Conservation (phyloP, 2,797 vertebrate species). For the Acipenser transmontanus region DNA sequence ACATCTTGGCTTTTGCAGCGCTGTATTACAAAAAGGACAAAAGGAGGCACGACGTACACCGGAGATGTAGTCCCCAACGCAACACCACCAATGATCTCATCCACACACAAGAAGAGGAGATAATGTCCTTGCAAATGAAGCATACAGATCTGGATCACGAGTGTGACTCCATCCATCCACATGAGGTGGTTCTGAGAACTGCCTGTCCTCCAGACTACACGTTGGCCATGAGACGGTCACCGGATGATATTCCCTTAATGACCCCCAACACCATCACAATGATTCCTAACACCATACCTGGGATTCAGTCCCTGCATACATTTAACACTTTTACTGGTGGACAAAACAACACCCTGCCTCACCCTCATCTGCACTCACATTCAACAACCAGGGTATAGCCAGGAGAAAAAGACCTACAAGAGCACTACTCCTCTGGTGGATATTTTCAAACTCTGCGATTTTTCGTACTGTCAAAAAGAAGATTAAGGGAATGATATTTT, state of each 20-base stretch:
- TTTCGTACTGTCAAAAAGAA: too few relatives aligned
- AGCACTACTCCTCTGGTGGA: constrained; percentile 18
- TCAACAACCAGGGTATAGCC: constrained; percentile 99
- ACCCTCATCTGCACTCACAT: constrained; percentile 88
- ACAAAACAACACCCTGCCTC: constrained; percentile 97
- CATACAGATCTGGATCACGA: constrained; percentile 95
- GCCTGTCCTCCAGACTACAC: constrained; percentile 98
- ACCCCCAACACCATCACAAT: constrained; percentile 98
- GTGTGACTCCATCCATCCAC: constrained; percentile 90
- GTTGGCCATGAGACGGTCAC: constrained; percentile 95
- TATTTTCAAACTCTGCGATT: constrained; percentile 27
- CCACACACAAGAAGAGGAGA: constrained; percentile 96
- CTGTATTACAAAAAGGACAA: constrained; percentile 99
- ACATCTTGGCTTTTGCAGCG: constrained; percentile 94
- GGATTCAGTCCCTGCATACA: constrained; percentile 88
- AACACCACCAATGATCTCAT: constrained; percentile 87
- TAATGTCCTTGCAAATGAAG: constrained; percentile 99
- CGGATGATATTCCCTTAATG: constrained; percentile 98
- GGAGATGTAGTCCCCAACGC: constrained; percentile 91
- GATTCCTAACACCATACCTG: constrained; percentile 95
- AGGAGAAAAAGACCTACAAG: constrained; percentile 22
- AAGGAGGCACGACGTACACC: constrained; percentile 86
- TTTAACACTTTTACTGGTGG: constrained; percentile 90
- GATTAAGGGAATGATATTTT: neutral
- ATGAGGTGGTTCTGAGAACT: constrained; percentile 95